phyloP scores from a whole-genome alignment of 2,113 vertebrate species.

The Sterna hirundo region DNA sequence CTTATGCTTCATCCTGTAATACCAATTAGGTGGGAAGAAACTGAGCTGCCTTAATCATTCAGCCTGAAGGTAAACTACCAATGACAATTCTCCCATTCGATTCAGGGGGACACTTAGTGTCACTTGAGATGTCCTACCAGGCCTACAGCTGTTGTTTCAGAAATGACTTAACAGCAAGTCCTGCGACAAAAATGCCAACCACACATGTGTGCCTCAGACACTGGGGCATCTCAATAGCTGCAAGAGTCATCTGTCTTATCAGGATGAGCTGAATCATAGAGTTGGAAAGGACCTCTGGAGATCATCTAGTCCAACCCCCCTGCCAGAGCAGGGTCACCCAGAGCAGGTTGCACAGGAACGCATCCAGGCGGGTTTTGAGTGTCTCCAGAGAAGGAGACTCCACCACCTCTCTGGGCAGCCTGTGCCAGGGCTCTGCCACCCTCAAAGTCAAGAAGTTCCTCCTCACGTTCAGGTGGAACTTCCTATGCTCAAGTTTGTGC shows the following conservation, averaged over 20 bases:
- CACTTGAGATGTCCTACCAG: neutral
- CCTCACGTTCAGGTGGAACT: no score
- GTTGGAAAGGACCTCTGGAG: no score
- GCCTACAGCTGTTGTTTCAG: neutral
- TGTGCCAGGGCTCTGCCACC: no score
- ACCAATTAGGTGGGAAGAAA: neutral
- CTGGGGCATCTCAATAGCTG: neutral
- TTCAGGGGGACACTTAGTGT: fast-evolving
- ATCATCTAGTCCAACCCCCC: no score
- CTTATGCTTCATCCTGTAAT: fast-evolving
- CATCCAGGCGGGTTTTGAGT: no score
- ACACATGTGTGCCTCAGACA: neutral
- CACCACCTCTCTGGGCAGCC: no score
- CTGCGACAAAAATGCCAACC: neutral
- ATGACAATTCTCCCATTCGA: neutral
- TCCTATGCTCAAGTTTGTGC: no score
- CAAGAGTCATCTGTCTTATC: neutral
- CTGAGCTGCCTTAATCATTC: neutral
- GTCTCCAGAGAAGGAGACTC: no score
- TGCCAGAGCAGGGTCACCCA: no score
- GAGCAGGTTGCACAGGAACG: no score
- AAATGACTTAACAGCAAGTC: neutral
- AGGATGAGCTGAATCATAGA: neutral
- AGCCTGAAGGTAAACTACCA: neutral
- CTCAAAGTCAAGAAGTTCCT: no score